A percentile compares a stretch with the other conserved stretches of the same genome.
phyloP scores from a whole-genome alignment of 2,113 vertebrate species.

The Charina bottae region DNA sequence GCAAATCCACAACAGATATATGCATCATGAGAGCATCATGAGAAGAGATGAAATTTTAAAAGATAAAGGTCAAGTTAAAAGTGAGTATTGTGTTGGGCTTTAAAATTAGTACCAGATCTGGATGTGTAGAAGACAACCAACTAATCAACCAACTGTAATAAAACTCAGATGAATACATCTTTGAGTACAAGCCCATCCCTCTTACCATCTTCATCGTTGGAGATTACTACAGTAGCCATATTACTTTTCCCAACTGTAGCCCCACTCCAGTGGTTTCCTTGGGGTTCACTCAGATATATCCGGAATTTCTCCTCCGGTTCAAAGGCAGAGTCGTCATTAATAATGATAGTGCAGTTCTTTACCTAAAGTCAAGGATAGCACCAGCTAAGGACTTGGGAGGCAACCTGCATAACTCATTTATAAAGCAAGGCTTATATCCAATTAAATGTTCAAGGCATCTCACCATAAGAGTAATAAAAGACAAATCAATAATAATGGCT shows the following conservation, averaged over 20 bases:
- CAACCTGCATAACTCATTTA: not conserved
- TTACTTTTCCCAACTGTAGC: conserved; percentile 85
- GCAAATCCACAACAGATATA: too few species aligned
- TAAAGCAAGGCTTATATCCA: not conserved
- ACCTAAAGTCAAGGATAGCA: conserved; percentile 72
- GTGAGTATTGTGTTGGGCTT: too few species aligned
- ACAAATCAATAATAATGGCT: not conserved
- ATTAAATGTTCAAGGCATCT: not conserved
- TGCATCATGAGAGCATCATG: too few species aligned
- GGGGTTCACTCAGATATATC: conserved; percentile 85
- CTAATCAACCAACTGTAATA: not conserved
- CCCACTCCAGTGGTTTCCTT: conserved; percentile 94
- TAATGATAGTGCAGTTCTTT: conserved; percentile 89
- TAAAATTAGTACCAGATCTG: not conserved
- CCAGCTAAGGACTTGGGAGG: not conserved
- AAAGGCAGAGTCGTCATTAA: conserved; percentile 92
- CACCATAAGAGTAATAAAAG: not conserved
- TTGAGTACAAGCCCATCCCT: not conserved
- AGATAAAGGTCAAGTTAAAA: not conserved
- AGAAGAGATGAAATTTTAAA: too few species aligned
- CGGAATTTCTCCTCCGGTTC: conserved; percentile 96
- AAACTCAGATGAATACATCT: not conserved
- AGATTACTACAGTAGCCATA: conserved; percentile 85
- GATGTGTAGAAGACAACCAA: not conserved
- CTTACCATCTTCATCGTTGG: conserved; percentile 95